A percentile compares a stretch with the other conserved stretches of the same genome.
phyloP scores from a whole-genome alignment of 2,797 vertebrate species.

The Cuniculus paca region DNA sequence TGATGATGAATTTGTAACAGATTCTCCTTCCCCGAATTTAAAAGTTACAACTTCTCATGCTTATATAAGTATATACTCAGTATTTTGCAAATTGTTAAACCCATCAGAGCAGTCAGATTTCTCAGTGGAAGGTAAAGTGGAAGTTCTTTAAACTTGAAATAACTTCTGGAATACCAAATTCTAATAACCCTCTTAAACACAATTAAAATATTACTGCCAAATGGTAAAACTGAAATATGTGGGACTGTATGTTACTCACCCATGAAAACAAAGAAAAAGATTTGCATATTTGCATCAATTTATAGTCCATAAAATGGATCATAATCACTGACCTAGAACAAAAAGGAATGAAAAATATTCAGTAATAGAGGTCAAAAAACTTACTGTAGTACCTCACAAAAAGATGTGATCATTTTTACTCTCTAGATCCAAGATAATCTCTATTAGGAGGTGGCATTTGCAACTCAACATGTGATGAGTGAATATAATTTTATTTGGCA shows the following conservation, averaged over 20 bases:
- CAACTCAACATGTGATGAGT: slow-evolving; percentile 44
- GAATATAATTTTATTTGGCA: slow-evolving; percentile 53
- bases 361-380: slow-evolving; percentile 30
- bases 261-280: slow-evolving; percentile 59
- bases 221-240: slow-evolving; percentile 63
- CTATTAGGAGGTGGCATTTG: slow-evolving; percentile 19
- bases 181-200: slow-evolving; percentile 46
- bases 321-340: slow-evolving; percentile 9
- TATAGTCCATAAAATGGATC: slow-evolving; percentile 30
- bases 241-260: slow-evolving; percentile 9
- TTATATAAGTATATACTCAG: background rate
- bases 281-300: slow-evolving; percentile 42
- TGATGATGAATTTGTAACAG: slow-evolving; percentile 36
- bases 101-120: background rate
- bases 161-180: slow-evolving; percentile 6
- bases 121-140: slow-evolving; percentile 50
- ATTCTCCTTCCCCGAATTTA: background rate
- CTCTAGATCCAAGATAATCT: slow-evolving; percentile 24
- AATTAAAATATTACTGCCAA: slow-evolving; percentile 37
- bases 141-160: slow-evolving; percentile 41
- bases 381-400: background rate
- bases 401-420: slow-evolving; percentile 53
- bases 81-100: background rate
- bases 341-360: slow-evolving; percentile 16
- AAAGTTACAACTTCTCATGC: background rate